Evolutionary conservation across 2,113 vertebrate genomes (phyloP).

Genomic region (Trachemys scripta): DNA sequence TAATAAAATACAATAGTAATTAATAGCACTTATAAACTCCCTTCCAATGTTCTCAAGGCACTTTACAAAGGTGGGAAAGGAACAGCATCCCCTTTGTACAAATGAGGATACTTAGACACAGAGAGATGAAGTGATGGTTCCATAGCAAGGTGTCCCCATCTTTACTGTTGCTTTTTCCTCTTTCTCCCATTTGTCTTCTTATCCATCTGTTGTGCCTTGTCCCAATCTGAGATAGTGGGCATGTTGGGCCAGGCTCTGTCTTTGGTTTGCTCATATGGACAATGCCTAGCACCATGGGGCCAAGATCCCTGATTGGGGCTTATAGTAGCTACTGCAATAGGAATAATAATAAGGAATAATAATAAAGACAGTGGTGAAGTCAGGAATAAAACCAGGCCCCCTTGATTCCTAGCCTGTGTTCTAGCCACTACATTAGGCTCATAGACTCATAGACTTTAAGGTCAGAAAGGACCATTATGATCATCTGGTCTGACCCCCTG

Average conservation of each 20-base stretch:
- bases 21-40: accelerated
- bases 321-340: not conserved
- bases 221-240: accelerated
- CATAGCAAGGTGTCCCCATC: not conserved
- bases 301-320: not conserved
- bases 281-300: not conserved
- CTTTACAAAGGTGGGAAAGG: not conserved
- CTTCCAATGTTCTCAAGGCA: not conserved
- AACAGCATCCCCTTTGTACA: not conserved
- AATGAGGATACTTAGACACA: not conserved
- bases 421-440: no score
- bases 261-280: not conserved
- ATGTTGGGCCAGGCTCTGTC: not conserved
- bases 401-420: no score
- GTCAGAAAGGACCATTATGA: no score
- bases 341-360: not conserved
- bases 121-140: not conserved
- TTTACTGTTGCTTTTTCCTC: not conserved
- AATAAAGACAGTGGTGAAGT: not conserved
- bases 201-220: accelerated
- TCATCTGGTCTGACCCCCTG: no score
- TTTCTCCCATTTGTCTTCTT: not conserved
- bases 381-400: not conserved
- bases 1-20: not conserved
- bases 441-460: no score